phyloP scores from a whole-genome alignment of 2,113 vertebrate species.

The Carlito syrichta region DNA sequence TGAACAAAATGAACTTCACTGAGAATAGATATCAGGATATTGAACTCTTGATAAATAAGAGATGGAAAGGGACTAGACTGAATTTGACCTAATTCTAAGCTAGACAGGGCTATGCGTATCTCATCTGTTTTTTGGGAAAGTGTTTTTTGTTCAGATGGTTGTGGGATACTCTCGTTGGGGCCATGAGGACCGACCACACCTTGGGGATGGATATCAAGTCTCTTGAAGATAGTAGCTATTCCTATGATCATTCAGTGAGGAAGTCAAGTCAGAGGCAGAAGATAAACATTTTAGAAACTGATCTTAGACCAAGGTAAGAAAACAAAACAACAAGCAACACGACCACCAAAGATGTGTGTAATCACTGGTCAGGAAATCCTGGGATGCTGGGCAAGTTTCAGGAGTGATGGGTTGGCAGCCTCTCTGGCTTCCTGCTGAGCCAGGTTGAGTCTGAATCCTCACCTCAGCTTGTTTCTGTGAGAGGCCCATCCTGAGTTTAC shows the following conservation, averaged over 20 bases:
- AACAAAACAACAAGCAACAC: neutral
- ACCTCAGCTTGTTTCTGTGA: neutral
- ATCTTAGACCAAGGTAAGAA: neutral
- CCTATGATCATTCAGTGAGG: neutral
- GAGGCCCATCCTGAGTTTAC: neutral
- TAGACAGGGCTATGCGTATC: neutral
- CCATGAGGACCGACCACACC: neutral
- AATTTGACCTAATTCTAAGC: neutral
- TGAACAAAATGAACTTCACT: neutral
- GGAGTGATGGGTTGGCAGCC: fast-evolving
- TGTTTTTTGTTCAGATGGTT: fast-evolving
- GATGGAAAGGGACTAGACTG: neutral
- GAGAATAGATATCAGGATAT: neutral
- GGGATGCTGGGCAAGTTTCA: neutral
- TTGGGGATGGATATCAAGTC: neutral
- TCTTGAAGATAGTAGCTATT: neutral
- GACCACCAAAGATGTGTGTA: neutral
- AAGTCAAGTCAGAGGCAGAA: neutral
- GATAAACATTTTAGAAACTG: neutral
- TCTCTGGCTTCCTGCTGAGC: neutral
- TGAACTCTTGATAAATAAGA: neutral
- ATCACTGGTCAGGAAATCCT: neutral
- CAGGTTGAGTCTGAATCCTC: neutral
- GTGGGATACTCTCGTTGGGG: neutral
- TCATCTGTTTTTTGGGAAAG: neutral